Evolutionary conservation across 2,888 invertebrate genomes (phyloP), one percentile per base, ranked within the genome.

Genomic region (Drosophila merina): DNA sequence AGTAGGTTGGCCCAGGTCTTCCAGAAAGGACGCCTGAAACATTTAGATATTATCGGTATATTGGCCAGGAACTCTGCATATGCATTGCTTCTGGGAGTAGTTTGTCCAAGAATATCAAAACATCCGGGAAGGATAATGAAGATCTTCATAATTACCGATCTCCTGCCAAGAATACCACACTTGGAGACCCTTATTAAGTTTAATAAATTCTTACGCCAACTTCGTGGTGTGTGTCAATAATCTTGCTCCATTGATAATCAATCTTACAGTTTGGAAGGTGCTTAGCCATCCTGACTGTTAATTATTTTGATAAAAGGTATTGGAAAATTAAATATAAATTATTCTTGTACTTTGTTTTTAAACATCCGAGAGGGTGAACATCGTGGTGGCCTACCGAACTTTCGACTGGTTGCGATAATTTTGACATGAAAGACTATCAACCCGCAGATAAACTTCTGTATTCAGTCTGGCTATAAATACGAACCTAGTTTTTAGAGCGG

Each of bases 21-120:
- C 2, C 84, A 86, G 42, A 63, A 74, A 4, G 77, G 10, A n/a
- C n/a, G n/a, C n/a, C n/a, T n/a, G n/a, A n/a, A n/a, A n/a, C 76
- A 86, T 45, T 82, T 81, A 36, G 89, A 90, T 63, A 71, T 89
- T 0, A 77, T 90, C 49, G 89, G 90, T 0, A 79, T 90, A 9
- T 71, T 76, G 0, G 89, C 82, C 1, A 76, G 67, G n/a, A 90
- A 91, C 64, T 75, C 83, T 2, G 82, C 83, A 4, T 78, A 81
- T 40, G 47, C 90, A 0, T 85, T 89, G 59, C 86, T 89, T 0
- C 26, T 89, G 12, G 87, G 83, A 3, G 69, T 89, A 9, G 90
- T 78, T 1, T 82, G 83, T 9, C 1, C 47, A 40, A 0, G 56
- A 75, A 6, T 86, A 81, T 49, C 58, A 67, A 0, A 77, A 73